Evolutionary conservation across 1,140 invertebrate genomes (phyloP), one percentile per base, ranked within the genome.

Genomic region (Drosophila tsacasi): DNA sequence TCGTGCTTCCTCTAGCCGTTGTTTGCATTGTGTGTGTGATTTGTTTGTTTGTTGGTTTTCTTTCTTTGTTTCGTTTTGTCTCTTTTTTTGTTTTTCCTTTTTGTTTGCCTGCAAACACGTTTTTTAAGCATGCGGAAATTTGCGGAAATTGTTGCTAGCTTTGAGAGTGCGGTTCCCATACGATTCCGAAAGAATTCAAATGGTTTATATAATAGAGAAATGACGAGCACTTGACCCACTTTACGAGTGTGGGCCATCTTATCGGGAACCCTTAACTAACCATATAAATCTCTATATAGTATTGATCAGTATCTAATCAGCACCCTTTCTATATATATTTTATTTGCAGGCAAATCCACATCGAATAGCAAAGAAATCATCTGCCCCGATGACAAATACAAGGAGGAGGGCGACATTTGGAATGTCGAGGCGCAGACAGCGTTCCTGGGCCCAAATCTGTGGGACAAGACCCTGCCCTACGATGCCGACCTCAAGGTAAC

Each of bases 401-500:
- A 97, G 93, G 96, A 97, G 89, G 96, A 97, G 91, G 96, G 94
- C 76, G 97, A 97, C 93, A 94, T 97, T 63, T 97, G 97, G 97
- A 96, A 96, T 91, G 96, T 97, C 81, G 97, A 98, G 94, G 97
- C 97, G 82, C 97, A 98, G 92, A 96, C 97, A 58, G 98, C 98
- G 86, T 98, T 98, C 94, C 95, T 99, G 66, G 98, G 98, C 49
- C 98, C 98, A 49, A 98, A 97, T 93, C 94, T 99, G 32, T 99
- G 98, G 98, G 97, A 98, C 94, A 98, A 98, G 94, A 97, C 97
- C 75, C 93, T 97, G 82, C 96, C 96, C 81, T 98, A 97, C 92
- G 97, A 98, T 94, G 96, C 96, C 93, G 97, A 98, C 95, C 97
- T 99, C 94, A 98, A 98, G 95, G 97, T 99, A 96, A 95, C 95